Percentiles rank a stretch among this genome's conserved stretches.
Evolutionary conservation across 2,888 invertebrate species (phyloP).

Genomic region (Aplocera efformata): DNA sequence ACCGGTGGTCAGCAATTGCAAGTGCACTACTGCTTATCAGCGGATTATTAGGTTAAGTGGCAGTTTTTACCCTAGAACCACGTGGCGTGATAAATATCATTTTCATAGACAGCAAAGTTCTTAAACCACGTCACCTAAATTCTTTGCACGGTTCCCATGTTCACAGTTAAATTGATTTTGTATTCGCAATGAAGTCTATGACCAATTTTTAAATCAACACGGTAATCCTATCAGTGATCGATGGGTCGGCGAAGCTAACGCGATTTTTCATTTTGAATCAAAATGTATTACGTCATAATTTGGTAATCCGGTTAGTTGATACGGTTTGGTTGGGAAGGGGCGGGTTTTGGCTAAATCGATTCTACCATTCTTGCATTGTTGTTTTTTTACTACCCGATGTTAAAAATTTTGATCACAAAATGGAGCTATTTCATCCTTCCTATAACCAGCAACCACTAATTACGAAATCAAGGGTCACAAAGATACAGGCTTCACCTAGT

Average conservation of each 20-base stretch:
- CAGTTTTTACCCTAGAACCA: too few species aligned
- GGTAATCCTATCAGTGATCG: constrained; percentile 63
- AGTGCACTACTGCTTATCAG: too few species aligned
- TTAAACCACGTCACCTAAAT: constrained; percentile 24
- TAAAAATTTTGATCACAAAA: too few species aligned
- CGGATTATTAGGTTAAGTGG: too few species aligned
- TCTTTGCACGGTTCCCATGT: constrained; percentile 46
- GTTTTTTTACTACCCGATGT: too few species aligned
- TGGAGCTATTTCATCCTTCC: too few species aligned
- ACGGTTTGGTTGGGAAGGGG: constrained; percentile 1
- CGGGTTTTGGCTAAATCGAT: not conserved
- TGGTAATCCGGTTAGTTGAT: constrained; percentile 10
- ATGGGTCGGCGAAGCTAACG: constrained; percentile 46
- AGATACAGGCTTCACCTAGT: too few species aligned
- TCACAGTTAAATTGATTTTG: constrained; percentile 66
- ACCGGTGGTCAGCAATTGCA: too few species aligned
- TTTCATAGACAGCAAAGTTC: constrained; percentile 17
- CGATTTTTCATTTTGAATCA: constrained; percentile 37
- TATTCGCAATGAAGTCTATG: constrained; percentile 61
- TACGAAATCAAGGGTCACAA: too few species aligned
- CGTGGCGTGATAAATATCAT: constrained; percentile 9
- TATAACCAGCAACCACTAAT: too few species aligned
- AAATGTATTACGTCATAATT: constrained; percentile 15
- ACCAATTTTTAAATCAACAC: constrained; percentile 71
- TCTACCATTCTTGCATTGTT: too few species aligned